Base-by-base conservation (phyloP, 2,113 vertebrate genomes). In the Heterocephalus glaber region DNA sequence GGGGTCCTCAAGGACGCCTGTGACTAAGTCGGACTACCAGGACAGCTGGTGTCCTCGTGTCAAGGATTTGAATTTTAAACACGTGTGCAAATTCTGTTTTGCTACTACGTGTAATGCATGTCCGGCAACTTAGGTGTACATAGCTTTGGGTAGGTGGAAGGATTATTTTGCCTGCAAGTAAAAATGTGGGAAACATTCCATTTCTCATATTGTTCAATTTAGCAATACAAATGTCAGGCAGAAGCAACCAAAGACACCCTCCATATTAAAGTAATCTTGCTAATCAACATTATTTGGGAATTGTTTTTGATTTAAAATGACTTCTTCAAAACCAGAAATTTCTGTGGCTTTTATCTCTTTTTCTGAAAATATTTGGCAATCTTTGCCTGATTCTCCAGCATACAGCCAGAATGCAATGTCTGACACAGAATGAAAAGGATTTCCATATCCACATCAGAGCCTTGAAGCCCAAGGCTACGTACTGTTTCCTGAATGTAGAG, bases 311-410 rank as follows among this genome's bases (percentile, higher is more conserved):
- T 66, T 72, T 52, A 33, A 66, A 84, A 77, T 33, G n/a, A 63
- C 35, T 87, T 12, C 20, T 95, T 95, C 44, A n/a, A 95, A 85
- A 91, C 4, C 30, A 88, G 2, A 79, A 82, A 86, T 89, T 93
- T 91, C 82, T 94, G 58, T 17, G 95, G 72, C 1, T 92, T 97
- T 98, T 90, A 61, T 72, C 61, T 94, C 33, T 56, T 97, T 97
- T 89, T 30, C 17, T 90, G 66, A 82, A 89, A 89, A 96, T 66
- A 74, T 92, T 95, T 97, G 85, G 1, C 30, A 68, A 85, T 94
- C 54, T 26, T 96, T 90, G 91, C 44, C 82, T 22, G 92, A 74
- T 96, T 95, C 26, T 26, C 44, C 65, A 92, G 54, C 1, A 95
- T 2, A 28, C 60, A 60, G 58, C 60, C 10, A 70, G 28, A 96